Base-by-base conservation (phyloP, 64 coral and sea anemone species). In the Dendrophyllia cribrosa region DNA sequence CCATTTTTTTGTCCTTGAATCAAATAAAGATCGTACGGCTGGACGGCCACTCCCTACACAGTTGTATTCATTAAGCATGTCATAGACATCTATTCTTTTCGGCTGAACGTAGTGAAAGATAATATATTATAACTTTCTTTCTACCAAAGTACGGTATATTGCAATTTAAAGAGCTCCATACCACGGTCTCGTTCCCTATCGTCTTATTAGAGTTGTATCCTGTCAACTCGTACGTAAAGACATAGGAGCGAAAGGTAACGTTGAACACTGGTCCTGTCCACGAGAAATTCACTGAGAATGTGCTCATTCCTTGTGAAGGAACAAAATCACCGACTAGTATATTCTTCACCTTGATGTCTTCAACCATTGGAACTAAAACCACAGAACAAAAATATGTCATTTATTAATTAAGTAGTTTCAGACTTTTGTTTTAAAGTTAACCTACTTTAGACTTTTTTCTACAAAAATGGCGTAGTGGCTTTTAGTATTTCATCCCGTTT, bases 231-330 rank as follows among this genome's bases (percentile, higher is more conserved):
- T 45, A 84, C 19, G 6, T 10, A 9, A 51, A 11, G 3, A 51
- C 19, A 12, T 51, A 84, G 80, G 43, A 49, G 21, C 44, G 20
- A 3, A 84, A 23, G 9, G 61, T 68, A 23, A 67, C 44, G 45
- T 84, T 62, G 19, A 84, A 84, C 3, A 11, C 44, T 51, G 80
- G 80, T 67, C 9, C 80, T 48, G 80, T 67, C 80, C 80, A 84
- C 34, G 80, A 50, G 45, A 50, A 48, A 51, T 67, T 68, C 1
- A 84, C 43, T 5, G 62, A 50, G 61, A 67, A 84, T 15, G 60
- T 84, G 20, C 10, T 63, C 4, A 9, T 84, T 24, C 62, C 80
- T 4, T 22, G 13, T 10, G 51, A 62, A 16, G 19, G 59, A 0
- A 84, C 13, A 49, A 66, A 84, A 3, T 23, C 62, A 9, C 80